Evolutionary conservation across 2,797 vertebrate species (phyloP).

Genomic region (Rhinoraja longicauda): DNA sequence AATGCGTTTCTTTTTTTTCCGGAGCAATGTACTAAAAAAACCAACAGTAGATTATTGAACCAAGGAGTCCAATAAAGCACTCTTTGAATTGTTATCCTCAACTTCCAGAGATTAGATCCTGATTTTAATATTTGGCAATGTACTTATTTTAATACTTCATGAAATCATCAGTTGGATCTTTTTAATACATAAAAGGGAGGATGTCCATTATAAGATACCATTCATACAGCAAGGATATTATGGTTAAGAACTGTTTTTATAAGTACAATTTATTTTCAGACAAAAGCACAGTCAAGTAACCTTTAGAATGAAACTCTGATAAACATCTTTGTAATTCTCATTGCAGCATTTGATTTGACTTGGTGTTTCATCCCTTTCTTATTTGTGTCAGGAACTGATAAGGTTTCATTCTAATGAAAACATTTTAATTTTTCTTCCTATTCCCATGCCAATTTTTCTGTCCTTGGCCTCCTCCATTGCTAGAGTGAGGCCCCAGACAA

Average conservation of each 20-base stretch:
- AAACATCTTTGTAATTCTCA: neutral
- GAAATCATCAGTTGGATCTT: neutral
- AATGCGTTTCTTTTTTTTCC: neutral
- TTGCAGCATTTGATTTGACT: neutral
- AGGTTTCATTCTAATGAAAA: neutral
- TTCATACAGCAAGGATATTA: neutral
- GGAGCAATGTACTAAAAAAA: neutral
- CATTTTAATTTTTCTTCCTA: too few species aligned
- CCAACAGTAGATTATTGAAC: neutral
- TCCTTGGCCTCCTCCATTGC: too few species aligned
- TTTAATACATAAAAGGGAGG: neutral
- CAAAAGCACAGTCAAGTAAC: neutral
- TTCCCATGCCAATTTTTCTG: too few species aligned
- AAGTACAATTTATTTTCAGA: neutral
- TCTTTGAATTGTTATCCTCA: neutral
- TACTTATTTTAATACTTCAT: neutral
- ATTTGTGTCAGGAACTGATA: neutral
- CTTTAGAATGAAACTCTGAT: neutral
- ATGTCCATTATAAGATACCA: neutral
- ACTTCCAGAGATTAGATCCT: neutral
- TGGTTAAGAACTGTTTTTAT: neutral
- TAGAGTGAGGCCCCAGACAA: too few species aligned
- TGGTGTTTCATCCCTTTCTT: neutral
- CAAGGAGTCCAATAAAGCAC: neutral
- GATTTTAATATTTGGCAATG: too few species aligned